Evolutionary conservation across 2,113 vertebrate genomes (phyloP), one percentile per base, ranked within the genome.

Genomic region (Calyptommatus sinebrachiatus): DNA sequence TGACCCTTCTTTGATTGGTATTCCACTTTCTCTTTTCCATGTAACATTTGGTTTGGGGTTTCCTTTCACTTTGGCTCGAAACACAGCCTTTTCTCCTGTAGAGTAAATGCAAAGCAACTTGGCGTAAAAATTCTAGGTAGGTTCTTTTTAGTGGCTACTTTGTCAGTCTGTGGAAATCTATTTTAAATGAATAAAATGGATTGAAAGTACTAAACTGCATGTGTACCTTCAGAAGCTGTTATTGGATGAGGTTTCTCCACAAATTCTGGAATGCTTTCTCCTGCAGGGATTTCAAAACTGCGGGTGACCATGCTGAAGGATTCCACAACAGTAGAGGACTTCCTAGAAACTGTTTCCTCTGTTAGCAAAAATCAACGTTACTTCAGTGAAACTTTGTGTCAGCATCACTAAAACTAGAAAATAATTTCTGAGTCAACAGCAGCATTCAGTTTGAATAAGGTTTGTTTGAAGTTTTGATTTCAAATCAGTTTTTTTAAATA

Each of bases 241-340:
- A 93, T 28, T 0, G 82, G 92, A 7, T 53, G 87, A 77, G 89
- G 88, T 75, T 93, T 96, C 86, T 92, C 91, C 82, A 91, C 73
- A 80, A 94, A 95, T 88, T 95, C 91, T 74, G 91, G 94, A 87
- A 92, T 63, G 57, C 87, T 91, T 71, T 94, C 82, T 79, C 91
- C 94, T 45, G 84, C 31, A 69, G 92, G 94, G 76, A 93, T 81
- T 69, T 88, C 74, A 22, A 88, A 75, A 75, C 88, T 93, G 69
- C 78, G 92, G 4, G 87, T 84, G 72, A 92, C 82, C 88, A 94
- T 84, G 73, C 78, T 91, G 86, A 93, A 94, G 69, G 86, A 92
- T 86, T 94, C 90, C 77, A 87, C 31, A 1, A 84, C 85, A 77
- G 89, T 67, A 11, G 90, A 95, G 75, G 80, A 90, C 83, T 88